Base-by-base conservation (phyloP, 1,140 invertebrate species). In the Polypedilum pembai region DNA sequence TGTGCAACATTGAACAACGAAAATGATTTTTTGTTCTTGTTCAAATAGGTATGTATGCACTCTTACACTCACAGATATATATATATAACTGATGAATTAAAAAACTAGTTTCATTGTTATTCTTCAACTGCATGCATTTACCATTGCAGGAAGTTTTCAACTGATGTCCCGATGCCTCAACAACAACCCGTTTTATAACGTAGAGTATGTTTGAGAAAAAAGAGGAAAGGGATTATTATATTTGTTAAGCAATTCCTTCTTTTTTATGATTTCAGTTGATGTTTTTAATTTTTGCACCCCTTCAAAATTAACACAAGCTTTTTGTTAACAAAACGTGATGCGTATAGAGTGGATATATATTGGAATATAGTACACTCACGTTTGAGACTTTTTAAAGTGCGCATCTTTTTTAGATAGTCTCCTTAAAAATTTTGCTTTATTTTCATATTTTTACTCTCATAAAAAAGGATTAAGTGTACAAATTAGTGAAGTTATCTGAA, bases 251-350 rank as follows among this genome's bases (percentile, higher is more conserved):
- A 8, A 20, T 69, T 69, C 17, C 65, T 8, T 20, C 18, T 18
- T 20, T 17, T 56, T 56, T 56, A n/a, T 56, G n/a, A 12, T 45
- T 45, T 45, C 45, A 56, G n/a, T n/a, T 56, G 45, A 56, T 56
- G 45, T 56, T 56, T 56, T n/a, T n/a, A 56, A 56, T 56, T 56
- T 69, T 69, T 69, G 65, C 65, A 69, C 65, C 65, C 65, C 65
- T 69, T 69, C 17, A 69, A 69, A 69, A 69, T 21, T n/a, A 56
- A 56, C 45, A 56, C 45, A 56, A 56, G 12, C n/a, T 56, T 56
- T 56, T 56, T 12, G 45, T 56, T 56, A 12, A 4, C 45, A 56
- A 56, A 56, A 56, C 45, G 45, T 56, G 45, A n/a, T 56, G 45
- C 45, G 45, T 56, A 33, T 33, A 33, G 24, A 33, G 24, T 5